phyloP scores from a whole-genome alignment of 1,140 invertebrate species.

The Drosophila hydei region DNA sequence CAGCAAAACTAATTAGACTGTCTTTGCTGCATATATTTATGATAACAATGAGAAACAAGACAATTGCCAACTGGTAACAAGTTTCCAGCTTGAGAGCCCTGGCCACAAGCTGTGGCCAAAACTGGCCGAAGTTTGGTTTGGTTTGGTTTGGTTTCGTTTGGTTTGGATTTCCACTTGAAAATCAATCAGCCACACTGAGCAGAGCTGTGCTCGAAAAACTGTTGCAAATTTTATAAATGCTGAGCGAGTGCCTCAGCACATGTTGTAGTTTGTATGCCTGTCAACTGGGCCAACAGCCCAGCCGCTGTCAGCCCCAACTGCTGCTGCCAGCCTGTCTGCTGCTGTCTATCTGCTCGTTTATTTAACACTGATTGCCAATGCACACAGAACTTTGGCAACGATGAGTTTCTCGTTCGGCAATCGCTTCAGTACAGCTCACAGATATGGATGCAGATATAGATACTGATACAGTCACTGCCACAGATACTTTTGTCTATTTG shows the following conservation, averaged over 20 bases:
- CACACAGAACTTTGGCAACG: constrained; percentile 69
- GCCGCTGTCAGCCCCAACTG: background rate
- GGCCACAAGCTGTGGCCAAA: constrained; percentile 30
- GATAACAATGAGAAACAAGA: constrained; percentile 11
- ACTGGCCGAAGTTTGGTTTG: constrained; percentile 3
- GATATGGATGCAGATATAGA: constrained; percentile 17
- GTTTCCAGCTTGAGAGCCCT: constrained; percentile 9
- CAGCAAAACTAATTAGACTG: constrained; percentile 56
- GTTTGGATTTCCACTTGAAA: constrained; percentile 36
- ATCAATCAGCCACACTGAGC: constrained; percentile 52
- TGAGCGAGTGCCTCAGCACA: constrained; percentile 35
- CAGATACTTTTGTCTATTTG: constrained; percentile 32
- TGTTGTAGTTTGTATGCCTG: constrained; percentile 60
- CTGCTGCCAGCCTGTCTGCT: constrained; percentile 21
- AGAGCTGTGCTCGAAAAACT: constrained; percentile 21
- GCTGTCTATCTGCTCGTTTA: constrained; percentile 62
- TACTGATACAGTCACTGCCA: background rate
- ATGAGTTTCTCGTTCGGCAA: constrained; percentile 18
- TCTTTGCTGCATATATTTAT: constrained; percentile 13
- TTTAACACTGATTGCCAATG: constrained; percentile 81
- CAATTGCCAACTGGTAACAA: constrained; percentile 15
- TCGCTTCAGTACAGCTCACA: constrained; percentile 9
- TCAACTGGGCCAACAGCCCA: constrained; percentile 9
- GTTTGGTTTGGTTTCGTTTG: background rate
- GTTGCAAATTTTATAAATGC: constrained; percentile 66